These are phyloP conservation scores for Celastrina argiolus DNA, from an alignment of 2,888 invertebrate genomes.

Conservation along the genomic window DNA sequence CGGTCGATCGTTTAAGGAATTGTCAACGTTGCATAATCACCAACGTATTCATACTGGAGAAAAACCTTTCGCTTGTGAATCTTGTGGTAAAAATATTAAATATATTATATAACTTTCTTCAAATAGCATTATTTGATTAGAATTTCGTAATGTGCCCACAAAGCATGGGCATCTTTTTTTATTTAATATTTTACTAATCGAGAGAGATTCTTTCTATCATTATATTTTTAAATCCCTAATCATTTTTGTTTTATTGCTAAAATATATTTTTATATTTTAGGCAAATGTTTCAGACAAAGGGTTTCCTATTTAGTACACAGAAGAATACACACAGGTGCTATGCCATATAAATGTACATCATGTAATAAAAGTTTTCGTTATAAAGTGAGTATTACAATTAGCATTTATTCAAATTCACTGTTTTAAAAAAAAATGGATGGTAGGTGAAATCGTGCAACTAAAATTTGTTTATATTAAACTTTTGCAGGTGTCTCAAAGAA, in stretches of 20 bases:
- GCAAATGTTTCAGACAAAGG: conserved; percentile 90
- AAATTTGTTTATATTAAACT: conserved; percentile 2
- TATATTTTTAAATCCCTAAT: no score
- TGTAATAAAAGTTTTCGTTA: conserved; percentile 90
- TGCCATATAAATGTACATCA: conserved; percentile 90
- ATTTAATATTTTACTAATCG: neutral
- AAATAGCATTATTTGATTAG: no score
- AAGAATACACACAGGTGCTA: conserved; percentile 89
- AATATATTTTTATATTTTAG: conserved; percentile 59
- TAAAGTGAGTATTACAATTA: conserved; percentile 74
- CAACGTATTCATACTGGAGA: conserved; percentile 91
- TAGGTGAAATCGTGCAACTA: no score
- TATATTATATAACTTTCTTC: neutral
- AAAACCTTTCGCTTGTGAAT: conserved; percentile 91
- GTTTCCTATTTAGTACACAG: conserved; percentile 91
- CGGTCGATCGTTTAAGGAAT: conserved; percentile 89
- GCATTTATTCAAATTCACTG: no score
- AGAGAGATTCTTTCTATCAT: no score
- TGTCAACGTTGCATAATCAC: conserved; percentile 92
- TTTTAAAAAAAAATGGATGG: no score
- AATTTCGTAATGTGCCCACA: no score
- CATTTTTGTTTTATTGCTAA: no score
- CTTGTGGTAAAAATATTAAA: conserved; percentile 81
- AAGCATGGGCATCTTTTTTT: neutral
- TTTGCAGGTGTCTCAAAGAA: conserved; percentile 85